phyloP scores from a whole-genome alignment of 2,797 vertebrate genomes.

The Clarias platycephalus region DNA sequence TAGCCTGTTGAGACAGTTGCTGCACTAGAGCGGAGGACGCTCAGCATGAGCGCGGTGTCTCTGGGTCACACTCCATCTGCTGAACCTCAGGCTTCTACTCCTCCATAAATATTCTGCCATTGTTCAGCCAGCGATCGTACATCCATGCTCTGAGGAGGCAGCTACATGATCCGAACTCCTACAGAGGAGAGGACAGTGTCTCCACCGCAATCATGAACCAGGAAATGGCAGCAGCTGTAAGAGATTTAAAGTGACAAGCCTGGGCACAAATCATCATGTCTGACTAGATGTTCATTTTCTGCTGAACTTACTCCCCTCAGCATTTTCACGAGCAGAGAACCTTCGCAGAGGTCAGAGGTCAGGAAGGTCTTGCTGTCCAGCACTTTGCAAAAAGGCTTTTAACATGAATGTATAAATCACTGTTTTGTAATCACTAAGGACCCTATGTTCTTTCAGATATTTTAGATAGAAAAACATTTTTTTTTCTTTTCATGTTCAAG shows the following conservation, averaged over 20 bases:
- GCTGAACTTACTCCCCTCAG: conserved; percentile 35
- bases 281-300: conserved; percentile 38
- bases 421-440: neutral
- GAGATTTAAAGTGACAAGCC: conserved; percentile 64
- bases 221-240: conserved; percentile 66
- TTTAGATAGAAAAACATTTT: neutral
- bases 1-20: neutral
- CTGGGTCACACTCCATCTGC: conserved; percentile 58
- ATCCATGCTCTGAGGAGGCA: conserved; percentile 5
- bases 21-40: conserved; percentile 3
- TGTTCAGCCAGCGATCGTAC: conserved; percentile 34
- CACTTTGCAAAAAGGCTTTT: conserved; percentile 14
- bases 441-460: neutral
- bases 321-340: conserved; percentile 26
- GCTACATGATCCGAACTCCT: conserved; percentile 7
- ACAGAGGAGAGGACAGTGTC: conserved; percentile 15
- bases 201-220: conserved; percentile 39
- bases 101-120: conserved; percentile 50
- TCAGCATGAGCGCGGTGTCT: conserved; percentile 31
- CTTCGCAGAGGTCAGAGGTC: conserved; percentile 35
- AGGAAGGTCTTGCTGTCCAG: conserved; percentile 19
- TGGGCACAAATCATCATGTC: conserved; percentile 59
- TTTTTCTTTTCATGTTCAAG: neutral
- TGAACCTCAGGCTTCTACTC: conserved; percentile 47
- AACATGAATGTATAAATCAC: conserved; percentile 25